Conservation (phyloP, 2,113 vertebrate species). For the Semicossyphus pulcher region DNA sequence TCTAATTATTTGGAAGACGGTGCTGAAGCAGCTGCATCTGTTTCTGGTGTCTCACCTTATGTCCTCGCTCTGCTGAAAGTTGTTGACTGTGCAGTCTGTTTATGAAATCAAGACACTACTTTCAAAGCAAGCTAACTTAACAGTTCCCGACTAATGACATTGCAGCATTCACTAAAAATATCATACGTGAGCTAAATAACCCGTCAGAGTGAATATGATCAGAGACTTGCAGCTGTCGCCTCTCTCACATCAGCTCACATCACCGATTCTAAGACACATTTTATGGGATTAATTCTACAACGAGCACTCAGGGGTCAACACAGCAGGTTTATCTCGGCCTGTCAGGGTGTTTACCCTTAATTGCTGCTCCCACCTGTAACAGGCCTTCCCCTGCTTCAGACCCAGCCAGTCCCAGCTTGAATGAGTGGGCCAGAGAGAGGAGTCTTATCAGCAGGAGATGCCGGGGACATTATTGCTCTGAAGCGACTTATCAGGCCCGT, state of each 20-base stretch:
- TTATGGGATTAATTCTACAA: conserved; percentile 1
- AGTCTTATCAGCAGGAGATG: conserved; percentile 62
- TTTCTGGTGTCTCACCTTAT: conserved; percentile 65
- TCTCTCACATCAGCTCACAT: background rate
- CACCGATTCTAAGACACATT: background rate
- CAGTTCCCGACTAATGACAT: conserved; percentile 9
- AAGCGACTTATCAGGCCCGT: conserved; percentile 51
- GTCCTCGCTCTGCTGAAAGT: conserved; percentile 53
- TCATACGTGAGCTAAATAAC: background rate
- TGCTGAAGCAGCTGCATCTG: conserved; percentile 66
- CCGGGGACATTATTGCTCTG: conserved; percentile 33
- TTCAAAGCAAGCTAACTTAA: conserved; percentile 25
- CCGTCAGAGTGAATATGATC: conserved; percentile 1
- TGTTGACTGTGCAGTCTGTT: conserved; percentile 46
- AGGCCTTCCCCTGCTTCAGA: conserved; percentile 1
- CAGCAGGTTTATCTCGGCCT: conserved; percentile 51
- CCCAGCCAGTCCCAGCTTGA: conserved; percentile 11
- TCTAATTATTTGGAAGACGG: conserved; percentile 75
- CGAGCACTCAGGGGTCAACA: background rate
- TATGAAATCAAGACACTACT: conserved; percentile 34
- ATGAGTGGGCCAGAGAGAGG: conserved; percentile 28
- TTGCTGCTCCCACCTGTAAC: conserved; percentile 49
- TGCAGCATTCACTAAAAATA: conserved; percentile 4
- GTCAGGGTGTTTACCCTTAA: conserved; percentile 63
- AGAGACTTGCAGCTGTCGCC: background rate